Evolutionary conservation across 2,113 vertebrate species (phyloP), one percentile per base, ranked within the genome.

Genomic region (Nyctereutes procyonoides): DNA sequence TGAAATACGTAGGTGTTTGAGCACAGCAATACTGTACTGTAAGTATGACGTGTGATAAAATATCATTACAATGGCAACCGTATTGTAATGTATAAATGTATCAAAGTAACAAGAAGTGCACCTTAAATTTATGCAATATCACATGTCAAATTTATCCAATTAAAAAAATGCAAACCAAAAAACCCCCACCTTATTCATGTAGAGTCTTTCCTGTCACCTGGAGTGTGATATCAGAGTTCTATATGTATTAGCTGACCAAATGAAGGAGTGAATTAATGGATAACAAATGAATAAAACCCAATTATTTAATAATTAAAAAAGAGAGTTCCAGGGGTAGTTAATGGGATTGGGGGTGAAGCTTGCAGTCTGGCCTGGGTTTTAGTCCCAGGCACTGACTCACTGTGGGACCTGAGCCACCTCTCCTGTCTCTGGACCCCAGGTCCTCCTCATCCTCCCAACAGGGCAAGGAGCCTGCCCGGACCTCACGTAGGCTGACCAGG

Each of bases 401-500:
- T 28, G 80, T 1, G 12, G 11, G 79, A 48, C 26, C 2, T 24
- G n/a, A 93, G 38, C 20, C n/a, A 13, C 73, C 22, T 16, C 8
- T 38, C 38, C 19, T 8, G 0, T 24, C 10, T 15, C 11, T 48
- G 14, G n/a, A 8, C 12, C 14, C 71, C 0, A 0, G 53, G 12
- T 38, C 62, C 12, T 38, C 62, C 12, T 82, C 28, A 48, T 28
- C 24, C 17, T 51, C 12, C 43, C n/a, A 16, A 62, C 5, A 38
- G n/a, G n/a, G 22, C 0, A 14, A 55, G 48, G 71, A 65, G 58
- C 2, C 77, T 55, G 3, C 35, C 2, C 0, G 11, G 81, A 35
- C 16, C 14, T 7, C 22, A 30, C 0, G 0, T 1, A 2, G 80
- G 6, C 53, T 65, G 43, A 43, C 58, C 0, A 20, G 20, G 28